A percentile compares a stretch with the other conserved stretches of the same genome.
Conservation (phyloP, 2,888 invertebrate genomes). For the Disparrhopalites patrizii region DNA sequence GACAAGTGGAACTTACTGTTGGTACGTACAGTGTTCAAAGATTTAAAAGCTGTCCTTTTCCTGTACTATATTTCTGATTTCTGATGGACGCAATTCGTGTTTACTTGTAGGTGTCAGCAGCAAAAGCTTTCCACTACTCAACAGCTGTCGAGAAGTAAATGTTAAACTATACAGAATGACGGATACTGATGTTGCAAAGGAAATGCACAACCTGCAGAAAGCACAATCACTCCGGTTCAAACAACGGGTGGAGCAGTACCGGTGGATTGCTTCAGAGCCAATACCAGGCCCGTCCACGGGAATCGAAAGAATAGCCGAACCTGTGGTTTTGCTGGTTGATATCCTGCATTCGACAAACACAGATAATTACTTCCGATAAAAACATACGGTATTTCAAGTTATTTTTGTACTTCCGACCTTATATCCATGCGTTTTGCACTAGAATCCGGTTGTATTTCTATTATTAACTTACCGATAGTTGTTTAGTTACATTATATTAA, state of each 20-base stretch:
- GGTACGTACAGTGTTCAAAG: constrained; percentile 28
- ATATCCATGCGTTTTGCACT: too few relatives aligned
- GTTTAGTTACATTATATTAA: too few relatives aligned
- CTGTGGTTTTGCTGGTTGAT: constrained; percentile 7
- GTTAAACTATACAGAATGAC: constrained; percentile 9
- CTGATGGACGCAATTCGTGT: too few relatives aligned
- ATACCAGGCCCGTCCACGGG: constrained; percentile 13
- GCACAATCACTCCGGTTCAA: background rate
- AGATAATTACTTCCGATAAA: constrained; percentile 3
- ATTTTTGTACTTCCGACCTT: too few relatives aligned
- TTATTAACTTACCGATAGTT: too few relatives aligned
- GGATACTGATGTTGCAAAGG: constrained; percentile 13
- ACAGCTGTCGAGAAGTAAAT: constrained; percentile 10
- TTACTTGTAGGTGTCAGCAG: constrained; percentile 28
- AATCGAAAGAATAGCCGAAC: constrained; percentile 13
- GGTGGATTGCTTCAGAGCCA: constrained; percentile 24
- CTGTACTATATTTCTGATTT: too few relatives aligned
- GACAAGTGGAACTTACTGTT: constrained; percentile 32
- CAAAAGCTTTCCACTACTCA: constrained; percentile 17
- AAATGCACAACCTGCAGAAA: background rate
- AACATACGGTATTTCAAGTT: too few relatives aligned
- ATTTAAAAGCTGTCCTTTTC: background rate
- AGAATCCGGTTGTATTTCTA: too few relatives aligned
- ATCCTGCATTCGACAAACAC: constrained; percentile 46
- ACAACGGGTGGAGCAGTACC: background rate